Base-by-base conservation (phyloP, 2,113 vertebrate genomes). In the Hemichromis elongatus region DNA sequence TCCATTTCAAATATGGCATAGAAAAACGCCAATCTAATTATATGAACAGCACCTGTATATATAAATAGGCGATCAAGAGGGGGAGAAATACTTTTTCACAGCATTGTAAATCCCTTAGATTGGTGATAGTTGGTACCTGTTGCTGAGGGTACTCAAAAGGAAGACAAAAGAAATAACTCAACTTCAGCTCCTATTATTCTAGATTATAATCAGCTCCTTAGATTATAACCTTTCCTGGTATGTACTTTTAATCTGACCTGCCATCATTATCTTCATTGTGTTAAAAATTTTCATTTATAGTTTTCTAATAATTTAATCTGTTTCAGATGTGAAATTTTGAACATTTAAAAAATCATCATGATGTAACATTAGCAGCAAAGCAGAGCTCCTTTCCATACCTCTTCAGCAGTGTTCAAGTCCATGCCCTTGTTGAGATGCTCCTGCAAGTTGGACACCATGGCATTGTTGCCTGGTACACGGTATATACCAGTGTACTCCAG, bases 401-500 rank as follows among this genome's bases (percentile, higher is more conserved):
- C 98, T 0, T 98, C 98, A 70, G 97, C 96, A 45, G 97, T 96
- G 96, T 97, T 98, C 94, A 98, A 97, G 91, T 99, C 97, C 2
- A 97, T 77, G 21, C 98, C 99, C 16, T 98, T 98, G 94, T 99
- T 98, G 86, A 99, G 98, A 88, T 99, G 98, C 63, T 99, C 98
- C 94, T 99, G 99, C 55, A 99, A 95, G 90, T 96, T 98, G 88
- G 97, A 98, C 86, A 99, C 98, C 92, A 99, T 97, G 0, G 98
- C 99, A 0, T 99, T 99, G 96, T 99, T 99, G 11, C 98, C 99
- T 0, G 99, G 99, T 26, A 99, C 98, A 0, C 99, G 95, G 94
- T 99, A 99, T 92, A 99, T 99, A 28, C 98, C 99, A 1, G 97
- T 98, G 93, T 98, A 98, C 84, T 99, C 98, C 92, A 99, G 94